Percentiles rank a stretch among this genome's conserved stretches.
These are phyloP conservation scores for Coreoperca whiteheadi DNA, from an alignment of 2,113 vertebrate genomes.

Conservation along the genomic window DNA sequence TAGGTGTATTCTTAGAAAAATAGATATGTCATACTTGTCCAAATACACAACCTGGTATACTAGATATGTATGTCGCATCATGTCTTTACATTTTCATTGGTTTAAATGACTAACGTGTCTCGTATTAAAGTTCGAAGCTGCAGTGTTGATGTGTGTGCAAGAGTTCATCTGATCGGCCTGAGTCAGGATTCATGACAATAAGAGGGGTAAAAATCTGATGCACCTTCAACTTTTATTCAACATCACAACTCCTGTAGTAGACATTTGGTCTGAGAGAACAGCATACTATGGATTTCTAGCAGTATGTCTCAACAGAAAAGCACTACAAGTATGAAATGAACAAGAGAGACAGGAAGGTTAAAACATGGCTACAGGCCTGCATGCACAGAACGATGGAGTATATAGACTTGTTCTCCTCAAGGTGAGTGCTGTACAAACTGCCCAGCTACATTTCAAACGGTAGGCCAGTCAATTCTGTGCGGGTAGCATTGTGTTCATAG, in stretches of 20 bases:
- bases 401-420: constrained; percentile 65
- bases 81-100: not conserved
- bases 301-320: constrained; percentile 76
- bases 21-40: not conserved
- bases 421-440: constrained; percentile 72
- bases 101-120: constrained; percentile 1
- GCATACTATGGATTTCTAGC: constrained; percentile 75
- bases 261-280: constrained; percentile 79
- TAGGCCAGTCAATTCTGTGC: constrained; percentile 62
- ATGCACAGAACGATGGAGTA: constrained; percentile 79
- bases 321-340: constrained; percentile 80
- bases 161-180: constrained; percentile 39
- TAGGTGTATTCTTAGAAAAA: not conserved
- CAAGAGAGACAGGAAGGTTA: constrained; percentile 74
- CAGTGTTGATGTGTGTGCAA: constrained; percentile 26
- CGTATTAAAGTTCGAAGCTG: not conserved
- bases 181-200: constrained; percentile 72
- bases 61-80: not conserved
- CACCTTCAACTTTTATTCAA: constrained; percentile 84
- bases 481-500: constrained; percentile 55
- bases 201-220: constrained; percentile 68
- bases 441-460: constrained; percentile 59
- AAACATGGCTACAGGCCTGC: constrained; percentile 81
- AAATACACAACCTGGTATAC: not conserved
- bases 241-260: constrained; percentile 80